Evolutionary conservation across 2,113 vertebrate species (phyloP), one percentile per base, ranked within the genome.

Genomic region (Pterocles orientalis): DNA sequence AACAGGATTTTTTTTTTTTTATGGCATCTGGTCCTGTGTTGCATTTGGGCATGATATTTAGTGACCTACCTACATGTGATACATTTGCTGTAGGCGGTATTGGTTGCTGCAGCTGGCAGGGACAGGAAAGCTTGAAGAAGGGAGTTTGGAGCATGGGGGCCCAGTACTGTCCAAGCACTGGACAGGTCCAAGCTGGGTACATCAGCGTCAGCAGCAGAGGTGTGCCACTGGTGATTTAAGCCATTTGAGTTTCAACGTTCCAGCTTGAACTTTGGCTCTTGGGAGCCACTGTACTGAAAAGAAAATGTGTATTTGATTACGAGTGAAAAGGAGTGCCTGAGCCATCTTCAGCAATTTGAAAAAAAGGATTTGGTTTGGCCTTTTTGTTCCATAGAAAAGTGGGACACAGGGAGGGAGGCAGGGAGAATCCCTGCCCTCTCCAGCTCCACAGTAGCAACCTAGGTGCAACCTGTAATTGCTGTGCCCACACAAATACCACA

Each of bases 31-130:
- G 86, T 83, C 80, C 90, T 68, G 50, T 79, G 83, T 70, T 96
- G 65, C 65, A 82, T 95, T 94, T 95, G 91, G 95, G 57, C 86
- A 50, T 88, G 90, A 69, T 92, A 84, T 94, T 92, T 94, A 88
- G 86, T 94, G 94, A 95, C 95, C 88, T 92, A 87, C 92, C 96
- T 96, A 45, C 86, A 64, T 69, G 88, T 94, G 87, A 82, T 77
- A 94, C 53, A 45, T 93, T 81, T 92, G 72, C 90, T 88, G 82
- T 86, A 84, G 95, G 82, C 88, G 78, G 53, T 48, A 65, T 65
- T 92, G 61, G 76, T 92, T 88, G 69, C 65, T 84, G 86, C 82
- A 95, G 92, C 92, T 95, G 92, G 83, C 81, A 82, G 81, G 81
- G 86, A 86, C 28, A n/a, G 41, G 41, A 78, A 78, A 72, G 65